These are phyloP conservation scores for Diplolepis rosae DNA, from an alignment of 2,888 invertebrate species.

Conservation along the genomic window DNA sequence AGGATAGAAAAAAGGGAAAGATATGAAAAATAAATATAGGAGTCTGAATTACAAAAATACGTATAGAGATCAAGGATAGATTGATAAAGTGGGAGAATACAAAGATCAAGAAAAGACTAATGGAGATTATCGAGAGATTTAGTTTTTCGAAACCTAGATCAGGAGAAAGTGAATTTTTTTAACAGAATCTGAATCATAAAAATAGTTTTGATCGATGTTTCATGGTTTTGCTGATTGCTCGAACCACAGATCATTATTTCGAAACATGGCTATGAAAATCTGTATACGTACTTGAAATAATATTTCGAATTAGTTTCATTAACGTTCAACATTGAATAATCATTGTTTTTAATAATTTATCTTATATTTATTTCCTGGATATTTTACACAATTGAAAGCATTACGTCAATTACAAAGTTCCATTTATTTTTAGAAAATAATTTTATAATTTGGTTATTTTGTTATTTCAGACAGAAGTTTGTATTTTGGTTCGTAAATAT, in stretches of 20 bases:
- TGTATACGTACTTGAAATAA: not conserved
- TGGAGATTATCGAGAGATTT: not conserved
- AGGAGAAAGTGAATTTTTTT: not conserved
- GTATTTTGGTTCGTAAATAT: not conserved
- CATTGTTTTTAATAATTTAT: too few relatives aligned
- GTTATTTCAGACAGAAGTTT: not conserved
- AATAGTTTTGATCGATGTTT: not conserved
- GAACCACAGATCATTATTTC: not conserved
- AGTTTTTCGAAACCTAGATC: too few relatives aligned
- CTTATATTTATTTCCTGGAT: too few relatives aligned
- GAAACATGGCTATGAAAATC: not conserved
- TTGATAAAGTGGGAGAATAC: too few relatives aligned
- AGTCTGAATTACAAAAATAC: too few relatives aligned
- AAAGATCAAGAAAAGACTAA: too few relatives aligned
- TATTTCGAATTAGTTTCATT: too few relatives aligned
- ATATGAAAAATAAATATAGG: too few relatives aligned
- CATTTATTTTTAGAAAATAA: not conserved
- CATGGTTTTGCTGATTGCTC: not conserved
- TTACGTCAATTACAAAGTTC: not conserved
- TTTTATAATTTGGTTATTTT: not conserved
- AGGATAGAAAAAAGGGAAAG: not conserved
- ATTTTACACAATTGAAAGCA: too few relatives aligned
- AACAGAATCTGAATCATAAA: not conserved
- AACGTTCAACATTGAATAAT: too few relatives aligned
- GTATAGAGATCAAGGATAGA: too few relatives aligned